Percentiles rank a stretch among this genome's conserved stretches.
Conservation (phyloP, 37 sponge, comb jelly and placozoan species). For the Lycopodina hypogea region DNA sequence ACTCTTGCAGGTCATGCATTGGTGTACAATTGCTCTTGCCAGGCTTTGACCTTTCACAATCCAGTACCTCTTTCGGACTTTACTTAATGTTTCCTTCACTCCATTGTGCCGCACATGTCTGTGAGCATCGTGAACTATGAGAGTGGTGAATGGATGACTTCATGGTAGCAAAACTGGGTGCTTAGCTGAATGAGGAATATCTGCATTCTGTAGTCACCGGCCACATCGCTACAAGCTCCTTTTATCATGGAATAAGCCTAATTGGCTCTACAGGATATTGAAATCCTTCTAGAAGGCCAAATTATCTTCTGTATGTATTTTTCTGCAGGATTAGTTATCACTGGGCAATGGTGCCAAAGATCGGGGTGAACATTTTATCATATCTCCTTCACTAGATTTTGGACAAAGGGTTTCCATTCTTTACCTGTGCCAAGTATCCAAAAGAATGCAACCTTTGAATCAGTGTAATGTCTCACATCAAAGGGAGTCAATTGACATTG, state of each 20-base stretch:
- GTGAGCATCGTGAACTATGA: slow-evolving; percentile 21
- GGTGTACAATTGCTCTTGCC: not conserved
- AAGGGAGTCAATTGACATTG: too few relatives aligned
- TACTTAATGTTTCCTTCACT: slow-evolving; percentile 7
- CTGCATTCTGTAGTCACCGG: slow-evolving; percentile 17
- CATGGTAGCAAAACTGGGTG: too few relatives aligned
- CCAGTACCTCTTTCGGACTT: slow-evolving; percentile 33
- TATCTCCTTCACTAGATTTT: slow-evolving; percentile 29
- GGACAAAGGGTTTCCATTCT: slow-evolving; percentile 45
- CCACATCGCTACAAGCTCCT: slow-evolving; percentile 29
- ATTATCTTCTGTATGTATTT: not conserved
- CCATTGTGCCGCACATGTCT: slow-evolving; percentile 30
- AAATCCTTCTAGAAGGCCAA: not conserved
- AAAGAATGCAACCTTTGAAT: slow-evolving; percentile 19
- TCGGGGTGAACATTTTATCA: too few relatives aligned
- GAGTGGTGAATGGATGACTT: too few relatives aligned
- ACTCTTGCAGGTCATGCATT: not conserved
- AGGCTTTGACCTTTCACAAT: too few relatives aligned
- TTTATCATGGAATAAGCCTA: too few relatives aligned
- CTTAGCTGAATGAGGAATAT: not conserved
- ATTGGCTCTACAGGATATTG: not conserved
- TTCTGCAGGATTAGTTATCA: too few relatives aligned
- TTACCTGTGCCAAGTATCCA: slow-evolving; percentile 21
- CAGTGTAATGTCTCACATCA: slow-evolving; percentile 26
- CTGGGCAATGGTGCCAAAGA: too few relatives aligned